A percentile compares a stretch with the other conserved stretches of the same genome.
Evolutionary conservation across 1,140 invertebrate species (phyloP).

Genomic region (Diabrotica undecimpunctata): DNA sequence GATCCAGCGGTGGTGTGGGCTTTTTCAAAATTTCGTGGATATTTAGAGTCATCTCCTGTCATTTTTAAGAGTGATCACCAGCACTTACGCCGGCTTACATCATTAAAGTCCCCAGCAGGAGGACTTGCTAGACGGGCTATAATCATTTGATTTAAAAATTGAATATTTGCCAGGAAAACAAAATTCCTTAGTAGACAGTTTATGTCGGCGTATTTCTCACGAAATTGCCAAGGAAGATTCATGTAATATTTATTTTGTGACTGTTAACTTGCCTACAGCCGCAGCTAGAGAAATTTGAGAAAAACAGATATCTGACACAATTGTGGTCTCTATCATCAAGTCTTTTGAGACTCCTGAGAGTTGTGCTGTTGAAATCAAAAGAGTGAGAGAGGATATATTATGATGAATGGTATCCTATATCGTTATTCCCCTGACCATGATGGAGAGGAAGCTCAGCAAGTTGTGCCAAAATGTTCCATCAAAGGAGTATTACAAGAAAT

Average conservation of each 20-base stretch:
- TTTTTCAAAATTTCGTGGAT: conserved; percentile 40
- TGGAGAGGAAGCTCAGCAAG: conserved; percentile 35
- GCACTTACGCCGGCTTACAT: conserved; percentile 46
- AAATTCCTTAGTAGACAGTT: conserved; percentile 24
- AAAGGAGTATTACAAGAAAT: conserved; percentile 23
- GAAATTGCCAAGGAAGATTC: no score
- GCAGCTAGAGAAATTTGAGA: conserved; percentile 4
- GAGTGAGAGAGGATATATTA: conserved; percentile 29
- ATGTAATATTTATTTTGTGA: neutral
- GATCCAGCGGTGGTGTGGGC: conserved; percentile 42
- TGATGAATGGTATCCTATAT: conserved; percentile 38
- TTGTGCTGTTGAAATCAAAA: conserved; percentile 7
- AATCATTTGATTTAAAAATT: conserved; percentile 23
- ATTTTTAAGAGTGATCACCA: conserved; percentile 38
- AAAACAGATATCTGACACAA: conserved; percentile 23
- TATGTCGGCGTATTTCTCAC: conserved; percentile 24
- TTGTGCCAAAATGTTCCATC: conserved; percentile 29
- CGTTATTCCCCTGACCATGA: conserved; percentile 30
- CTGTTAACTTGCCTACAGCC: neutral
- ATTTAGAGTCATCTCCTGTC: conserved; percentile 39
- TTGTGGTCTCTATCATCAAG: conserved; percentile 17
- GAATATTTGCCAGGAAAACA: conserved; percentile 23
- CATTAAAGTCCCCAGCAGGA: no score
- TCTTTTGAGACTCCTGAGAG: no score
- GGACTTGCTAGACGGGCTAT: no score